Conservation (phyloP, 2,888 invertebrate genomes). For the Perithous albicinctus region DNA sequence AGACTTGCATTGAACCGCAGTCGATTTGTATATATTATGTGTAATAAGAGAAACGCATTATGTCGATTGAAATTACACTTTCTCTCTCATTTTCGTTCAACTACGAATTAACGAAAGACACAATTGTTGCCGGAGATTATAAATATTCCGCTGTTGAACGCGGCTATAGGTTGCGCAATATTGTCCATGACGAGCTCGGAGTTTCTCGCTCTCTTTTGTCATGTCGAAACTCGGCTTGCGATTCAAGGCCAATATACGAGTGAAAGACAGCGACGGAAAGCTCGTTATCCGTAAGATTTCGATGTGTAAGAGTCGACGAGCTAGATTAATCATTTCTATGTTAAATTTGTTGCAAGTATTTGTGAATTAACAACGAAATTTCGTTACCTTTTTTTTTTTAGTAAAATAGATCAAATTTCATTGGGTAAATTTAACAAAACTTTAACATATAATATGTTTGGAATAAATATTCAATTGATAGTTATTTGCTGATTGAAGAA, state of each 20-base stretch:
- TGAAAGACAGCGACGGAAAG: slow-evolving; percentile 10
- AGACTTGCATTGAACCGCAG: slow-evolving; percentile 28
- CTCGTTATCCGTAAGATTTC: neutral
- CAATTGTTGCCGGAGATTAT: slow-evolving; percentile 4
- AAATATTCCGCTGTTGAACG: slow-evolving; percentile 31
- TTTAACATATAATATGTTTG: neutral
- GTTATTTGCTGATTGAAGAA: neutral
- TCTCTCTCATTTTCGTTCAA: slow-evolving; percentile 11
- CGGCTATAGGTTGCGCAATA: slow-evolving; percentile 35
- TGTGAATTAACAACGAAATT: neutral
- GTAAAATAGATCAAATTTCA: no score
- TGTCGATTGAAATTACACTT: slow-evolving; percentile 27
- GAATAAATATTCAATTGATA: neutral
- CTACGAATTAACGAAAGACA: neutral
- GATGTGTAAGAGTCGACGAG: slow-evolving; percentile 8
- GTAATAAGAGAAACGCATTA: slow-evolving; percentile 15
- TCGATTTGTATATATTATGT: slow-evolving; percentile 19
- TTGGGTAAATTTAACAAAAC: neutral
- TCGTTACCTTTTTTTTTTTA: neutral
- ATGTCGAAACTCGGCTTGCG: slow-evolving; percentile 16
- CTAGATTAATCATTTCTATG: neutral
- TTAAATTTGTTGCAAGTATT: neutral
- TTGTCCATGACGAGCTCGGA: slow-evolving; percentile 43
- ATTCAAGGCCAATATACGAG: slow-evolving; percentile 6
- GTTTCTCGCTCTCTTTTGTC: slow-evolving; percentile 10